Evolutionary conservation across 2,113 vertebrate species (phyloP), one percentile per base, ranked within the genome.

Genomic region (Pelecanus crispus): DNA sequence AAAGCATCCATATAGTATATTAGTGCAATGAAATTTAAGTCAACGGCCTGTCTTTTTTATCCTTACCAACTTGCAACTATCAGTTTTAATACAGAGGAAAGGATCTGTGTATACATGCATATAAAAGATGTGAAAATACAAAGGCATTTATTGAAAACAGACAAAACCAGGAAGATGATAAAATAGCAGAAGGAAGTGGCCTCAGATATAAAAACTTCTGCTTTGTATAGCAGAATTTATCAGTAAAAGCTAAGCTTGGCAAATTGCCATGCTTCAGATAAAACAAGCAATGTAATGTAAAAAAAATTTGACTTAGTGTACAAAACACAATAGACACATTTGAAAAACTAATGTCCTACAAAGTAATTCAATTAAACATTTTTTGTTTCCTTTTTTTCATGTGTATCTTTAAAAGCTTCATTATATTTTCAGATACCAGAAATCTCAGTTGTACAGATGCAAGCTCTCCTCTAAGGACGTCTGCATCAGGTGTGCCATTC

Each of bases 91-190:
- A 55, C n/a, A 81, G 77, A 91, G 94, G 91, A 96, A 96, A 86
- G 74, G 66, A 85, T 85, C 56, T 94, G 77, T 93, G 61, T 94
- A 91, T 92, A 88, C 85, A 52, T 88, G 87, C 77, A 59, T 85
- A 90, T 90, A 94, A 97, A 97, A 92, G 79, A 88, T 94, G 94
- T 96, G 96, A 97, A 98, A 98, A 97, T 95, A 97, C 31, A 96
- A 79, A 97, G 68, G 65, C 95, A 94, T 96, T 97, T 97, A 96
- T 95, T 94, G 92, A 97, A 96, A 97, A 94, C 96, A 95, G 97
- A 97, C 97, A 97, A 98, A 98, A 96, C 97, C 97, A 97, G 98
- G 97, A 98, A 97, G 97, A 96, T 59, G 68, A 97, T 97, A 97
- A 97, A 95, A 96, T 77, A 97, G 91, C 94, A 95, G 97, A 92